These are phyloP conservation scores for Hermetia illucens DNA, from an alignment of 1,140 invertebrate genomes.

Conservation along the genomic window DNA sequence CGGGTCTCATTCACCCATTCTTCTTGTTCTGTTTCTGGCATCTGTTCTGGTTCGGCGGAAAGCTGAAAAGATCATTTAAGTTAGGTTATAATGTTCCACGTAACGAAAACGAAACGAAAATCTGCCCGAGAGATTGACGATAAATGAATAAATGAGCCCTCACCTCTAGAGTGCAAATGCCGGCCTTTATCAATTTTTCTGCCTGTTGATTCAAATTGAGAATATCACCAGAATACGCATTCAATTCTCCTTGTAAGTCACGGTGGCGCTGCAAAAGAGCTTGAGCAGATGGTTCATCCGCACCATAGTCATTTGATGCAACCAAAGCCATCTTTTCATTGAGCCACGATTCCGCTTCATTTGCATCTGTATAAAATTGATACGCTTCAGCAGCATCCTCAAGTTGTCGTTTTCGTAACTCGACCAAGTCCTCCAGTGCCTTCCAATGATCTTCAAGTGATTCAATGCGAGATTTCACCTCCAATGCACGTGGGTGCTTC, in stretches of 20 bases:
- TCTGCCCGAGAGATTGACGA: too few relatives aligned
- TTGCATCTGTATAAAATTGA: conserved; percentile 90
- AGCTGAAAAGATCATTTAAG: conserved; percentile 34
- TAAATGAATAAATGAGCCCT: conserved; percentile 8
- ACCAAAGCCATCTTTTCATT: conserved; percentile 83
- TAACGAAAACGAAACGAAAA: conserved; percentile 15
- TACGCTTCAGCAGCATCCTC: conserved; percentile 91
- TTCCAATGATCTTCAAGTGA: conserved; percentile 76
- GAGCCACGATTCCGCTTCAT: conserved; percentile 96
- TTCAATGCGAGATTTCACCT: conserved; percentile 66
- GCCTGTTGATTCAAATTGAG: conserved; percentile 74
- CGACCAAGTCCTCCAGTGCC: conserved; percentile 67
- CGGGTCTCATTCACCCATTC: conserved; percentile 64
- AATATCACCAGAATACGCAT: conserved; percentile 82
- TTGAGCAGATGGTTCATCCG: conserved; percentile 78
- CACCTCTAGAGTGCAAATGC: conserved; percentile 60
- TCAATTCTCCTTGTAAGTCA: conserved; percentile 79
- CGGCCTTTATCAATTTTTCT: conserved; percentile 61
- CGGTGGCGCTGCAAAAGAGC: conserved; percentile 74
- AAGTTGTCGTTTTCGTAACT: conserved; percentile 68
- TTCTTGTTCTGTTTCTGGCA: conserved; percentile 49
- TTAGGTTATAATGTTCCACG: neutral
- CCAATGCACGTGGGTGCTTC: conserved; percentile 58
- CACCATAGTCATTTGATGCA: conserved; percentile 73
- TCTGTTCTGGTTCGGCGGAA: conserved; percentile 47